These are phyloP conservation scores for Caenorhabditis inopinata DNA, from an alignment of 1,140 invertebrate genomes.

Conservation along the genomic window DNA sequence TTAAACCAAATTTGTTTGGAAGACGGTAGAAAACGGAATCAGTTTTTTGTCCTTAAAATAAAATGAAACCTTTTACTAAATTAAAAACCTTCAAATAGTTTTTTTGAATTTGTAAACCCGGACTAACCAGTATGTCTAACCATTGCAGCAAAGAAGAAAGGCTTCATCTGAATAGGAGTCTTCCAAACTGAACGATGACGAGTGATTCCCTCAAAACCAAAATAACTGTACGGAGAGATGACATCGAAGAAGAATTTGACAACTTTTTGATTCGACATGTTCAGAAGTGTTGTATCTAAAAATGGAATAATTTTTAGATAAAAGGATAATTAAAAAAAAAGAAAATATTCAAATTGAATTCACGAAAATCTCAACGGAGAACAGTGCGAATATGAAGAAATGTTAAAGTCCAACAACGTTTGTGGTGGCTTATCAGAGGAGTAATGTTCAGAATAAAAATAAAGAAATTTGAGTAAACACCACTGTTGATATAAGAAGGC, in stretches of 20 bases:
- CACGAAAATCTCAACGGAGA: no score
- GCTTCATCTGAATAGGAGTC: constrained; percentile 19
- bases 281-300: neutral
- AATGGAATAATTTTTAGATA: neutral
- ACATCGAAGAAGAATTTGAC: constrained; percentile 18
- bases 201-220: constrained; percentile 19
- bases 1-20: no score
- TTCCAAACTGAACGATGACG: constrained; percentile 15
- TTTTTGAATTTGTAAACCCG: no score
- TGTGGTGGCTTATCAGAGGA: neutral
- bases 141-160: neutral
- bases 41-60: no score
- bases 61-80: no score
- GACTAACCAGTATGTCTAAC: neutral
- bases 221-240: constrained; percentile 30
- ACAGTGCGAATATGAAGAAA: no score
- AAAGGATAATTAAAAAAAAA: neutral
- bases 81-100: no score
- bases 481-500: no score
- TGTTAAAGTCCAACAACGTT: neutral
- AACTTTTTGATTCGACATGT: neutral
- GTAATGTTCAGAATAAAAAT: neutral
- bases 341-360: no score
- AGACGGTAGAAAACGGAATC: no score
- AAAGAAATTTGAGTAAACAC: constrained; percentile 32